Conservation (phyloP, 2,888 invertebrate species). For the Ceraclea dissimilis region DNA sequence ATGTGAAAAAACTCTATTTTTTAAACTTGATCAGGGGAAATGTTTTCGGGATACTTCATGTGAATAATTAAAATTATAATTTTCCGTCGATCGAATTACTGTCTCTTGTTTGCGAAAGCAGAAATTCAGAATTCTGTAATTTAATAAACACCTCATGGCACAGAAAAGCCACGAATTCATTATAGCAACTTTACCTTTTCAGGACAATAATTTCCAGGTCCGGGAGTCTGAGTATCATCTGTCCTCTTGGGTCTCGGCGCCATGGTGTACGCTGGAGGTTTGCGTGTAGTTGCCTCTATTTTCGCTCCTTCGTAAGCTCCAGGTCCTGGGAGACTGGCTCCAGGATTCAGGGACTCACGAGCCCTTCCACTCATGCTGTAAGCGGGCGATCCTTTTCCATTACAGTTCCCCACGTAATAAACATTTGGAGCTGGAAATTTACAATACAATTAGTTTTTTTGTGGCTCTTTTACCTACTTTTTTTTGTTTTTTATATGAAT, state of each 20-base stretch:
- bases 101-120: too few species aligned
- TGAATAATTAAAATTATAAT: too few species aligned
- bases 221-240: conserved; percentile 39
- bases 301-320: conserved; percentile 64
- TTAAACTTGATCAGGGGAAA: too few species aligned
- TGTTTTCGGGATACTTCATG: too few species aligned
- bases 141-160: too few species aligned
- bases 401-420: conserved; percentile 56
- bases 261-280: conserved; percentile 81
- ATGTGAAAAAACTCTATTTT: too few species aligned
- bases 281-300: conserved; percentile 41
- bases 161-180: too few species aligned
- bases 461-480: not conserved
- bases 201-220: conserved; percentile 59
- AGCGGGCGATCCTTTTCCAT: conserved; percentile 69
- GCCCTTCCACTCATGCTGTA: conserved; percentile 83
- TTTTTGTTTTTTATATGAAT: not conserved
- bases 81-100: too few species aligned
- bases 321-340: conserved; percentile 69
- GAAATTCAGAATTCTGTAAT: too few species aligned
- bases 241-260: conserved; percentile 56
- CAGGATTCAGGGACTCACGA: conserved; percentile 45
- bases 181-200: conserved; percentile 59
- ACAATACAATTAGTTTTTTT: not conserved
- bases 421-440: conserved; percentile 70